Base-by-base conservation (phyloP, 2,797 vertebrate genomes). In the Gymnoscopelus braueri region DNA sequence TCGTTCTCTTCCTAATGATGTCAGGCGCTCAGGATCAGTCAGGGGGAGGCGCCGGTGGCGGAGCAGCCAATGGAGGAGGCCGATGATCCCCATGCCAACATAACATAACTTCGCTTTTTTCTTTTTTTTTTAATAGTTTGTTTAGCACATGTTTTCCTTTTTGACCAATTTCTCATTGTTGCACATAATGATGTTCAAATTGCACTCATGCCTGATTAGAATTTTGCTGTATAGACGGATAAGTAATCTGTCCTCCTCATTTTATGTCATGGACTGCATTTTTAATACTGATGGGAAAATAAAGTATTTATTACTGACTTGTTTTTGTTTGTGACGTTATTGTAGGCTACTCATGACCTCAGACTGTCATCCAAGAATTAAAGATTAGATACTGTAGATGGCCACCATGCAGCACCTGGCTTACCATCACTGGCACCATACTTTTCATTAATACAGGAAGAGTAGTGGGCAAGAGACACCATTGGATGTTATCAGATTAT, bases 1-100 rank as follows among this genome's bases (percentile, higher is more conserved):
- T 98, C 0, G 96, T 97, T 71, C 95, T 98, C 63, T 98, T 97
- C 90, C 88, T 98, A 79, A 97, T 98, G 96, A 98, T 98, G 97
- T 97, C 97, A 0, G 97, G 97, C 3, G 96, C 96, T 0, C 96
- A 96, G 3, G 97, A 97, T 7, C 95, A 96, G 1, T 95, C 95
- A 1, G 95, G 95, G 52, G 96, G 95, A 50, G 93, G 95, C 6
- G 94, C 91, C 0, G 91, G 94, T 0, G 94, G 95, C 0, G 94
- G 95, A 1, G 93, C 92, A 0, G 94, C 89, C 7, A 94, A 91
- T 0, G 92, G 94, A 0, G 94, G 93, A 0, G 95, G 95, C 24
- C 91, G 95, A 79, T 92, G 84, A 94, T 79, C 48, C 14, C 60
- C 39, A 24, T 5, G 6, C 10, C 35, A 3, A 65, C 58, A 1